A percentile compares a stretch with the other conserved stretches of the same genome.
These are phyloP conservation scores for Salvelinus fontinalis DNA, from an alignment of 2,113 vertebrate genomes.

Conservation along the genomic window DNA sequence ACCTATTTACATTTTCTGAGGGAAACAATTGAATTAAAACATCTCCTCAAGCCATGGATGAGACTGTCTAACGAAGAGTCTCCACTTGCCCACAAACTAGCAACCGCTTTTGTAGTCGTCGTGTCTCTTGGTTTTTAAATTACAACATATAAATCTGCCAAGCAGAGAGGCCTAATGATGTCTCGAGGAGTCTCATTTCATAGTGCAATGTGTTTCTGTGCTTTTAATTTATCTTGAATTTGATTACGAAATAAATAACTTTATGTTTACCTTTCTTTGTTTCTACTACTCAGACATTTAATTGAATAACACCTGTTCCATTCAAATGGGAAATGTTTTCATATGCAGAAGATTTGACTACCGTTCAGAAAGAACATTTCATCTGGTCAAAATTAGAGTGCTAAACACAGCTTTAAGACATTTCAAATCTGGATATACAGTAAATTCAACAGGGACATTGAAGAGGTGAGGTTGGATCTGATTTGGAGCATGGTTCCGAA, in stretches of 20 bases:
- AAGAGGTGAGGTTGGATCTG: no score
- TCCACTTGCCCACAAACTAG: constrained; percentile 30
- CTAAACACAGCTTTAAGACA: no score
- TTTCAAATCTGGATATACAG: no score
- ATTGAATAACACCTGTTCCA: not conserved
- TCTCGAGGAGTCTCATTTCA: no score
- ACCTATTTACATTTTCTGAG: not conserved
- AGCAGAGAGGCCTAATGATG: constrained; percentile 15
- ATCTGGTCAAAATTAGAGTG: no score
- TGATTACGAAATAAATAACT: constrained; percentile 2
- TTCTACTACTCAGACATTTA: not conserved
- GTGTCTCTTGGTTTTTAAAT: constrained; percentile 37
- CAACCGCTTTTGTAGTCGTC: constrained; percentile 37
- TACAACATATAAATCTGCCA: constrained; percentile 6
- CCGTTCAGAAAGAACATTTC: no score
- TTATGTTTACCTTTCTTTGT: not conserved
- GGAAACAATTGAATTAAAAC: constrained; percentile 21
- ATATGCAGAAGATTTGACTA: not conserved
- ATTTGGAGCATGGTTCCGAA: no score
- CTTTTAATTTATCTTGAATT: constrained; percentile 3
- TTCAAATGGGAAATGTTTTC: not conserved
- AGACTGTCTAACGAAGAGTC: constrained; percentile 38
- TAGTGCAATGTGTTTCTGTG: constrained; percentile 10
- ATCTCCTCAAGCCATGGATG: constrained; percentile 27
- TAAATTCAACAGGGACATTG: no score